Base-by-base conservation (phyloP, 2,113 vertebrate genomes). In the Lates calcarifer region DNA sequence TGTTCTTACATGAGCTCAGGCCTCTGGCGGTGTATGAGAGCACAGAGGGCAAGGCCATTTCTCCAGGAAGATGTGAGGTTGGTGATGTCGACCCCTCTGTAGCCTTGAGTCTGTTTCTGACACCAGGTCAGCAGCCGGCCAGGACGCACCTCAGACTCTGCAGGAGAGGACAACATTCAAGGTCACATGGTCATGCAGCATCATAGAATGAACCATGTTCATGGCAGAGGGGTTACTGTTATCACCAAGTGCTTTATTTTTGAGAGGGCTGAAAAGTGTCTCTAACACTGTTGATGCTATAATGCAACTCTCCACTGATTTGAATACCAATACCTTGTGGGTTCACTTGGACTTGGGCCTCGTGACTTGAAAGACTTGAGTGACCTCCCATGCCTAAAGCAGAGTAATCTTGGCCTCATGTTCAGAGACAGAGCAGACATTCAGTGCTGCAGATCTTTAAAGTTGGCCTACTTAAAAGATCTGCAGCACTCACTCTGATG, bases 61-160 rank as follows among this genome's bases (percentile, higher is more conserved):
- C 86, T 96, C 98, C 98, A 99, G 77, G 97, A 99, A 5, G 91
- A 94, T 0, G 95, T 96, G 78, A 99, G 95, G 93, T 99, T 94
- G 0, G 94, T 96, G 90, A 99, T 72, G 0, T 74, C 70, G 8
- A 99, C 97, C 0, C 95, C 96, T 55, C 91, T 83, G 92, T 99
- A 99, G 28, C 96, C 97, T 73, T 96, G 95, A 0, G 97, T 98
- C 64, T 98, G 97, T 51, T 95, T 97, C 95, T 98, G 98, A 93
- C 98, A 98, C 98, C 98, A 99, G 39, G 94, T 96, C 92, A 99
- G 61, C 76, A 99, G 96, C 28, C 96, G 96, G 87, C 94, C 95
- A 1, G 97, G 97, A 57, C 93, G 94, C 66, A 96, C 94, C 47
- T 98, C 97, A 0, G 97, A 97, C 84, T 98, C 98, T 99, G 93